phyloP scores from a whole-genome alignment of 2,797 vertebrate genomes.

The Macropus fuliginosus region DNA sequence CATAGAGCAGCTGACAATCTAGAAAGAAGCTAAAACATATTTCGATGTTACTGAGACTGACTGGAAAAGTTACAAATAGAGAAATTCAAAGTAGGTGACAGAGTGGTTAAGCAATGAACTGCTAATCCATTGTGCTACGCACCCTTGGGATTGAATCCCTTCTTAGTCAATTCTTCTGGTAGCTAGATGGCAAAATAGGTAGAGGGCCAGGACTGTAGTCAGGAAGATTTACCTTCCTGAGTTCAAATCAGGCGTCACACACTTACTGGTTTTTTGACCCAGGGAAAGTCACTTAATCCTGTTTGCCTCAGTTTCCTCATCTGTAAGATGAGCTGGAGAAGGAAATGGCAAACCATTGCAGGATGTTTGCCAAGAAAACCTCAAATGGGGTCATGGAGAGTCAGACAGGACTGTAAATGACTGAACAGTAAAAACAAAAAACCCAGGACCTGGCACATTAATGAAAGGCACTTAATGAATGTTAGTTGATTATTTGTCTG shows the following conservation, averaged over 20 bases:
- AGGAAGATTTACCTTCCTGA: neutral
- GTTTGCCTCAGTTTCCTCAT: neutral
- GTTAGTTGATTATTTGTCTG: neutral
- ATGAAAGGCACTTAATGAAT: neutral
- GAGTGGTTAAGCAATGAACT: neutral
- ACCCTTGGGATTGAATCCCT: neutral
- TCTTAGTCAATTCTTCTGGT: neutral
- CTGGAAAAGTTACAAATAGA: neutral
- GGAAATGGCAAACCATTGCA: neutral
- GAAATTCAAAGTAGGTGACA: neutral
- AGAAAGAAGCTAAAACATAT: neutral
- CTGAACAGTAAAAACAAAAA: neutral
- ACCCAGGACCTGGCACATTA: neutral
- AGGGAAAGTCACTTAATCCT: neutral
- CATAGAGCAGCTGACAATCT: neutral
- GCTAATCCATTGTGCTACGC: neutral
- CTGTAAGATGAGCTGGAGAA: neutral
- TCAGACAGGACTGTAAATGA: neutral
- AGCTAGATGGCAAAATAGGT: neutral
- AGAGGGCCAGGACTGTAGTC: neutral
- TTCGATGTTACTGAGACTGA: neutral
- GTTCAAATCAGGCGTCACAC: neutral
- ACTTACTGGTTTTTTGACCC: neutral
- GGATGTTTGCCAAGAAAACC: neutral
- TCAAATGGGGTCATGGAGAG: neutral